Evolutionary conservation across 2,888 invertebrate species (phyloP), one percentile per base, ranked within the genome.

Genomic region (Ephialtes manifestator): DNA sequence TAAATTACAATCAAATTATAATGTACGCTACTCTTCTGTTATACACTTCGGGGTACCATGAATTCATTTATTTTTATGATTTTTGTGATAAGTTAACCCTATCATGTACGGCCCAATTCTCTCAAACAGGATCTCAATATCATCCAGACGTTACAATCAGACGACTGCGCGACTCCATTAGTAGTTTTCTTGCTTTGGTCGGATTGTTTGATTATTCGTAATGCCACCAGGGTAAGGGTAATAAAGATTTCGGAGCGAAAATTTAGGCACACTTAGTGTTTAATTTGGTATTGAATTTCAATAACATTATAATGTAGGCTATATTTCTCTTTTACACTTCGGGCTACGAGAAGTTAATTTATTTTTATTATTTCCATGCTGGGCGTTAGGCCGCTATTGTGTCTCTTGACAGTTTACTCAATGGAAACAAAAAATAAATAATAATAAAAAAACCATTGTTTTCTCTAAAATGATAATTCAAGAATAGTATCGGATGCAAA

Each of bases 41-140:
- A 18, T 51, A 5, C 5, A 51, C n/a, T n/a, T 7, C 48, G 51
- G 7, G 51, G 5, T 51, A 51, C 15, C 4, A n/a, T n/a, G 18
- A 11, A 11, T 48, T 13, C 13, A 48, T 48, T 48, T 15, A 48
- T 7, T 24, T 24, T 24, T 24, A 24, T 24, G 24, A 24, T 24
- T 24, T 24, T 2, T 24, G 2, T 24, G 24, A 24, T 24, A 24
- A 24, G 1, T 24, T 24, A 24, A 83, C 48, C 31, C 72, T 77
- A 70, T 65, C 70, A 63, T 63, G 77, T 31, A n/a, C 60, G 71
- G 84, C 65, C 80, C 75, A 78, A 39, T 81, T 75, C 63, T 58
- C 70, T 65, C 31, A 39, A 15, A 60, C 46, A 39, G 51, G 60
- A 43, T 77, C 68, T 60, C 60, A 55, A 63, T 68, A 68, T 35